Evolutionary conservation across 2,797 vertebrate genomes (phyloP).

Genomic region (Erithacus rubecula): DNA sequence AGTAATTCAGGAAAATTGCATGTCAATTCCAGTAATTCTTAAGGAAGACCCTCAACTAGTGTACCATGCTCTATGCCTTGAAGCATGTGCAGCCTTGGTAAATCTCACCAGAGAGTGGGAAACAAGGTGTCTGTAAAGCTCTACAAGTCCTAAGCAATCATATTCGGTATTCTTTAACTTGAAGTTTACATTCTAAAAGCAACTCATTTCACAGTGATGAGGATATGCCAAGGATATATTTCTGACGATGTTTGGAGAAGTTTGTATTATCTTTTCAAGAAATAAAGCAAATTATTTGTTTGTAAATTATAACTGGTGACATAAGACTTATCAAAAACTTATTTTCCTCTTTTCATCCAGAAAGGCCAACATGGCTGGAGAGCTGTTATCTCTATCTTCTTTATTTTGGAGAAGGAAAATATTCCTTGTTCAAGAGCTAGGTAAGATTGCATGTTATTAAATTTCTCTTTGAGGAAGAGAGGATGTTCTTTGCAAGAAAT

Average conservation of each 20-base stretch:
- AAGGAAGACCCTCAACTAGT: not conserved
- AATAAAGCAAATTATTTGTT: not conserved
- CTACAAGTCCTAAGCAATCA: not conserved
- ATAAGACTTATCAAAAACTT: not conserved
- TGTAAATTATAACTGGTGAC: not conserved
- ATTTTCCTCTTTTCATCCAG: not conserved
- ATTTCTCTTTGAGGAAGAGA: not conserved
- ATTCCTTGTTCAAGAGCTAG: not conserved
- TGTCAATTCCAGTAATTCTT: not conserved
- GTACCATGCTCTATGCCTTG: not conserved
- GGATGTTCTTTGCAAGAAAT: not conserved
- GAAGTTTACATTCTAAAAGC: not conserved
- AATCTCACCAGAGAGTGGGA: not conserved
- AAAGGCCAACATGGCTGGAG: not conserved
- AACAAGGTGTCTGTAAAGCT: not conserved
- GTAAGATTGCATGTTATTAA: not conserved
- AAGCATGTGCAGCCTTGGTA: not conserved
- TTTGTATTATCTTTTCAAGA: not conserved
- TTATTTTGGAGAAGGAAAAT: not conserved
- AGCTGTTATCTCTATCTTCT: not conserved
- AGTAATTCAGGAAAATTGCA: not conserved
- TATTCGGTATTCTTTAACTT: not conserved
- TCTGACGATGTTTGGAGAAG: not conserved
- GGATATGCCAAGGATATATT: not conserved
- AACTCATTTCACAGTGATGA: not conserved